A percentile compares a stretch with the other conserved stretches of the same genome.
Evolutionary conservation across 2,888 invertebrate genomes (phyloP).

Genomic region (Andricus quercusramuli): DNA sequence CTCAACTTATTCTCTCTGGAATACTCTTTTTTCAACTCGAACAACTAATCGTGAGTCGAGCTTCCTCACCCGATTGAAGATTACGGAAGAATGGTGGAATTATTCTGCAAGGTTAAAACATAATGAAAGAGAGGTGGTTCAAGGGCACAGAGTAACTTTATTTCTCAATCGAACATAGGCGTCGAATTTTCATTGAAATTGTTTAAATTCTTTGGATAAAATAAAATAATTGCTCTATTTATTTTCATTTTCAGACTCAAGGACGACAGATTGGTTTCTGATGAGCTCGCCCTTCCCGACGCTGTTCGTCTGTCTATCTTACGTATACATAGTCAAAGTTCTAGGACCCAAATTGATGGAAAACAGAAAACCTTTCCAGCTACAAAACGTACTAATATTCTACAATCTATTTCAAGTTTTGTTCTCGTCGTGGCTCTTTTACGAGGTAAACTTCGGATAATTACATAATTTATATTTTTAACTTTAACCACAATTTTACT

Average conservation of each 20-base stretch:
- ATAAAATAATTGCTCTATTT: conserved; percentile 4
- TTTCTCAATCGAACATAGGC: not conserved
- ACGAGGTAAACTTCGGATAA: conserved; percentile 86
- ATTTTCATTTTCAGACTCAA: conserved; percentile 83
- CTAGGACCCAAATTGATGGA: conserved; percentile 94
- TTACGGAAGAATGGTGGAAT: conserved; percentile 7
- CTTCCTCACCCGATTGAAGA: not conserved
- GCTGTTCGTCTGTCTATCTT: conserved; percentile 91
- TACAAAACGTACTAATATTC: conserved; percentile 87
- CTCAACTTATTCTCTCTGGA: not conserved
- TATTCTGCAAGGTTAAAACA: conserved; percentile 25
- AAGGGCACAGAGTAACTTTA: not conserved
- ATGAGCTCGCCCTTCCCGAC: conserved; percentile 97
- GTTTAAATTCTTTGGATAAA: not conserved
- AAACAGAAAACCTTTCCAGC: conserved; percentile 92
- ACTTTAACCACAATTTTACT: not conserved
- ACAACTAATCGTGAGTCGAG: not conserved
- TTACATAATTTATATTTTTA: not conserved
- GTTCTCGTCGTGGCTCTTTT: conserved; percentile 94
- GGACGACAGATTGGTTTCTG: conserved; percentile 94
- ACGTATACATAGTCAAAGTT: conserved; percentile 94
- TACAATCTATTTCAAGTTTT: conserved; percentile 94
- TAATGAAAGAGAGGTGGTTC: conserved; percentile 17
- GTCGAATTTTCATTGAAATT: not conserved
- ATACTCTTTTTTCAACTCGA: not conserved